phyloP scores from a whole-genome alignment of 2,113 vertebrate genomes.

The Arenaria interpres region DNA sequence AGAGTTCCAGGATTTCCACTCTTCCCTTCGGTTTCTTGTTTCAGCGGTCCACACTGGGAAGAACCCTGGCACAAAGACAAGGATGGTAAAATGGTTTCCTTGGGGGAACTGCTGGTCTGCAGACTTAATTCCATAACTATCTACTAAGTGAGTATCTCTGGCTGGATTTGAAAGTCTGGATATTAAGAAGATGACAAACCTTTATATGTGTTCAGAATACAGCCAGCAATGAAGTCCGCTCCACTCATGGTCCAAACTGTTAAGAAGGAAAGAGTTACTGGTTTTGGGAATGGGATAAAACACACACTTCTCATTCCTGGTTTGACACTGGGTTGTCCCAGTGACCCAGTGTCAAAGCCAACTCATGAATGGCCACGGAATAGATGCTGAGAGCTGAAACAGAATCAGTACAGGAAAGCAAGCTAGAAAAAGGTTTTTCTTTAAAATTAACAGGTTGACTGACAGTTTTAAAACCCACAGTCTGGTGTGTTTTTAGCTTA shows the following conservation, averaged over 20 bases:
- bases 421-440: not conserved
- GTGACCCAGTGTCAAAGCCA: not conserved
- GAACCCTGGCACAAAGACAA: rapidly evolving
- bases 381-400: not conserved
- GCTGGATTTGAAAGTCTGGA: not conserved
- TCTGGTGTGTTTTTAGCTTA: not conserved
- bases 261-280: not conserved
- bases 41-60: not conserved
- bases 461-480: not conserved
- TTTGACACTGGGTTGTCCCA: not conserved
- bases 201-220: not conserved
- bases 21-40: not conserved
- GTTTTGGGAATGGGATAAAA: not conserved
- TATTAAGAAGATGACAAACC: not conserved
- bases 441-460: not conserved
- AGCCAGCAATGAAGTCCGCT: not conserved
- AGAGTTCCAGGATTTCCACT: not conserved
- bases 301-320: not conserved
- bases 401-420: not conserved
- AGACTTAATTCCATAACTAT: not conserved
- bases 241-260: not conserved
- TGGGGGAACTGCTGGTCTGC: not conserved
- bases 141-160: not conserved
- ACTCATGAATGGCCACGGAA: not conserved
- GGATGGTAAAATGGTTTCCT: not conserved